Conservation (phyloP, 2,113 vertebrate genomes). For the Puntigrus tetrazona region DNA sequence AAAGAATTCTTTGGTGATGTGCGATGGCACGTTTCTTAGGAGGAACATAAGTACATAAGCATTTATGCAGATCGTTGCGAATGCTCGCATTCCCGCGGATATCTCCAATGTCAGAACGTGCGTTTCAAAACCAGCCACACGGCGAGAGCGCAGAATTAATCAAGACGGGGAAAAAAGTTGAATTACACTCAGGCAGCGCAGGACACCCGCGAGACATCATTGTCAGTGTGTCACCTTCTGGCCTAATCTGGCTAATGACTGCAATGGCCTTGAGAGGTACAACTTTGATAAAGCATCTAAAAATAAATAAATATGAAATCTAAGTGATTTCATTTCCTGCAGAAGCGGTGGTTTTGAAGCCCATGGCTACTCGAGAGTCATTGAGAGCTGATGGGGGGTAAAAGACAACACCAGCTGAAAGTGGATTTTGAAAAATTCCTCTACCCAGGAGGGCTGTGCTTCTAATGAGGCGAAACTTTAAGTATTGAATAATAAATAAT, state of each 20-base stretch:
- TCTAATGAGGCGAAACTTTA: slow-evolving; percentile 99
- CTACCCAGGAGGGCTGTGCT: slow-evolving; percentile 89
- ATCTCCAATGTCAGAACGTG: slow-evolving; percentile 22
- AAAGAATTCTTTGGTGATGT: neutral
- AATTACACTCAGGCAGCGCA: slow-evolving; percentile 11
- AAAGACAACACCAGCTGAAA: slow-evolving; percentile 94
- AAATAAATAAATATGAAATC: slow-evolving; percentile 44
- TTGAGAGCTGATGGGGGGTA: slow-evolving; percentile 86
- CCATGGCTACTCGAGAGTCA: slow-evolving; percentile 84
- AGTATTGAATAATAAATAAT: slow-evolving; percentile 99
- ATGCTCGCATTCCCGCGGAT: neutral
- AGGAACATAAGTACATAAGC: too few relatives aligned
- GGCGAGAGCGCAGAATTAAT: slow-evolving; percentile 16
- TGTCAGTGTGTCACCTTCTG: slow-evolving; percentile 43
- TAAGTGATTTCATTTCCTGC: slow-evolving; percentile 21
- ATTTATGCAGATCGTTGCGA: too few relatives aligned
- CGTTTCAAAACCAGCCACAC: neutral
- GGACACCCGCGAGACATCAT: slow-evolving; percentile 35
- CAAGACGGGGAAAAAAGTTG: slow-evolving; percentile 9
- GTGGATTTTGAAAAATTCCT: slow-evolving; percentile 82
- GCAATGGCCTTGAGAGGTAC: slow-evolving; percentile 37
- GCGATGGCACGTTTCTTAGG: neutral
- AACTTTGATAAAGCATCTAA: slow-evolving; percentile 25
- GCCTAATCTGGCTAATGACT: slow-evolving; percentile 45
- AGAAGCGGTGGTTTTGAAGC: slow-evolving; percentile 66